Base-by-base conservation (phyloP, 2,888 invertebrate species). In the Phengaris arion region DNA sequence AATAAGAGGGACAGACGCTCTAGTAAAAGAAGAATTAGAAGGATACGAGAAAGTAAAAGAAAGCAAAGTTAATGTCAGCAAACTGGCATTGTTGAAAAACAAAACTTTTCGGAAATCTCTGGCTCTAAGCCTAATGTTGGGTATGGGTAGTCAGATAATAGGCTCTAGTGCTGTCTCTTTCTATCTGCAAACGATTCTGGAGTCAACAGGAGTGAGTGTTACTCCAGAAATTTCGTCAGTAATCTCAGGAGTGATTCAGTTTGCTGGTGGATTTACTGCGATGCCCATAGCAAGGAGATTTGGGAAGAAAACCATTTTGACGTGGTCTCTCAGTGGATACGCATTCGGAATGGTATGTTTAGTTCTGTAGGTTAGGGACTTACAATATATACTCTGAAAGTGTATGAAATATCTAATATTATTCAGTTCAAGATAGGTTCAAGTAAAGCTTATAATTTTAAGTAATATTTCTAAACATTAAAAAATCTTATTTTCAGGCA, bases 131-230 rank as follows among this genome's bases (percentile, higher is more conserved):
- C 15, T 82, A 2, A 13, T 83, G 6, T 59, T 86, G 6, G 78
- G 78, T 4, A 48, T 80, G 2, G 79, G 81, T 0, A 3, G 77
- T 0, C 86, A 86, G 13, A 75, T 87, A 0, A 79, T 81, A 0
- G 87, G 89, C 0, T 87, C 83, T 55, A 87, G 86, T 59, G 84
- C 83, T 0, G 82, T 89, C 0, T 79, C 84, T 0, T 85, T 85
- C 75, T 89, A 89, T 74, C 78, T 89, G 2, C 88, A 88, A 80
- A 85, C 87, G 0, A 81, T 89, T 22, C 77, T 89, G 75, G 85
- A 85, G 48, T 85, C 84, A 0, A 86, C 89, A 0, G 79, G 85
- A 35, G 87, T 87, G 0, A 84, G 83, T 15, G 81, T 89, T 0
- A 82, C 74, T 1, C 81, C 88, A 1, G 86, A 85, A 75, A 68